Evolutionary conservation across 2,888 invertebrate genomes (phyloP).

Genomic region (Netelia inedita): DNA sequence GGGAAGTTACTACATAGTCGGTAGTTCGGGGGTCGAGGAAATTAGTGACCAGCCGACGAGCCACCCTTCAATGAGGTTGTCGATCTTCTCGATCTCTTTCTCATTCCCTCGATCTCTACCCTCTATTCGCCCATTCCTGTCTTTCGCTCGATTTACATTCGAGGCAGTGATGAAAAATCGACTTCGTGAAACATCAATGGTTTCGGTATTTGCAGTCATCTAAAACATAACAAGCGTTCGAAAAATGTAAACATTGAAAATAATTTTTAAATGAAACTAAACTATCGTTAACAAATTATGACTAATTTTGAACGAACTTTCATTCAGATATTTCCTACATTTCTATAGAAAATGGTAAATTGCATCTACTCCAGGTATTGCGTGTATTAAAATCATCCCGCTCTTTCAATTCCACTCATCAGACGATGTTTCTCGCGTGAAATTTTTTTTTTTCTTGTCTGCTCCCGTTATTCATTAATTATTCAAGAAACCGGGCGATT

Average conservation of each 20-base stretch:
- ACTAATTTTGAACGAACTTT: too few relatives aligned
- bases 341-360: too few relatives aligned
- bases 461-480: constrained; percentile 45
- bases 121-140: constrained; percentile 14
- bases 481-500: constrained; percentile 57
- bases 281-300: too few relatives aligned
- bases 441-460: neutral
- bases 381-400: neutral
- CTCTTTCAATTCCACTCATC: neutral
- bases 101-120: constrained; percentile 28
- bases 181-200: neutral
- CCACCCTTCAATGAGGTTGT: constrained; percentile 65
- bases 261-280: too few relatives aligned
- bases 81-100: constrained; percentile 57
- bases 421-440: constrained; percentile 23
- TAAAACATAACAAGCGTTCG: neutral
- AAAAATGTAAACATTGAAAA: too few relatives aligned
- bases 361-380: too few relatives aligned
- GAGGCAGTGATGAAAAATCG: constrained; percentile 18
- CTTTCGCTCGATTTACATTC: constrained; percentile 20
- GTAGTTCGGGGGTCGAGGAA: constrained; percentile 24
- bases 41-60: constrained; percentile 47
- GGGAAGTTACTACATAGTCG: constrained; percentile 37
- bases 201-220: neutral
- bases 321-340: too few relatives aligned